These are phyloP conservation scores for Tigriopus japonicus DNA, from an alignment of 1,140 invertebrate genomes.

Conservation along the genomic window DNA sequence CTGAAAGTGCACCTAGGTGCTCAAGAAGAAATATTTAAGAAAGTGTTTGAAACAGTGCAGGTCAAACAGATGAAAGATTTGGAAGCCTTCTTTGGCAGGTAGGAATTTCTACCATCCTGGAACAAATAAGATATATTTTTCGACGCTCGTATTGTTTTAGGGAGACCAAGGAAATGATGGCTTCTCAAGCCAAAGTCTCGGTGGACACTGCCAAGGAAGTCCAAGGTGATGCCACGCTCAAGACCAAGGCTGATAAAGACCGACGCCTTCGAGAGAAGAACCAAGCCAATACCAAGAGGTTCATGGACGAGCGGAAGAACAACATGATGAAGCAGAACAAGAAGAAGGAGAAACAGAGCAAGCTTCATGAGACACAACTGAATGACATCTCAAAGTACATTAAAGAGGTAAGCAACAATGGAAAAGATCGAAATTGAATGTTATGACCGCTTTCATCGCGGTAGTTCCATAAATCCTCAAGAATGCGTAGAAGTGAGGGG, in stretches of 20 bases:
- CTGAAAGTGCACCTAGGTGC: slow-evolving; percentile 60
- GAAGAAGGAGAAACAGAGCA: slow-evolving; percentile 81
- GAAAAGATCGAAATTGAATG: no score
- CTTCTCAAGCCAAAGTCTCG: slow-evolving; percentile 79
- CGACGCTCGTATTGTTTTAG: slow-evolving; percentile 27
- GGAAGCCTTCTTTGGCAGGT: slow-evolving; percentile 71
- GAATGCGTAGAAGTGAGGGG: no score
- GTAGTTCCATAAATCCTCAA: no score
- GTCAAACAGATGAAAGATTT: slow-evolving; percentile 70
- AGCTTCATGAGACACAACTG: slow-evolving; percentile 75
- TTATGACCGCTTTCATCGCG: no score
- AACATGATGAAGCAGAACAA: slow-evolving; percentile 72
- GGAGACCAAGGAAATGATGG: slow-evolving; percentile 91
- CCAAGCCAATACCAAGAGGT: slow-evolving; percentile 97
- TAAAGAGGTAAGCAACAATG: slow-evolving; percentile 32
- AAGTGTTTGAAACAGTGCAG: slow-evolving; percentile 68
- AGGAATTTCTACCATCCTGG: slow-evolving; percentile 15
- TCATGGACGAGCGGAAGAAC: slow-evolving; percentile 84
- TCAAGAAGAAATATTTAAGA: slow-evolving; percentile 61
- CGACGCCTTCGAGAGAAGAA: slow-evolving; percentile 80
- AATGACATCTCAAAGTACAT: slow-evolving; percentile 76
- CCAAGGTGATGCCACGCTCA: slow-evolving; percentile 81
- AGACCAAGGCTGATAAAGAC: slow-evolving; percentile 93
- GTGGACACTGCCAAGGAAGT: slow-evolving; percentile 93
- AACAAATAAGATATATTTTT: slow-evolving; percentile 1